Evolutionary conservation across 2,797 vertebrate genomes (phyloP), one percentile per base, ranked within the genome.

Genomic region (Vireo griseus): DNA sequence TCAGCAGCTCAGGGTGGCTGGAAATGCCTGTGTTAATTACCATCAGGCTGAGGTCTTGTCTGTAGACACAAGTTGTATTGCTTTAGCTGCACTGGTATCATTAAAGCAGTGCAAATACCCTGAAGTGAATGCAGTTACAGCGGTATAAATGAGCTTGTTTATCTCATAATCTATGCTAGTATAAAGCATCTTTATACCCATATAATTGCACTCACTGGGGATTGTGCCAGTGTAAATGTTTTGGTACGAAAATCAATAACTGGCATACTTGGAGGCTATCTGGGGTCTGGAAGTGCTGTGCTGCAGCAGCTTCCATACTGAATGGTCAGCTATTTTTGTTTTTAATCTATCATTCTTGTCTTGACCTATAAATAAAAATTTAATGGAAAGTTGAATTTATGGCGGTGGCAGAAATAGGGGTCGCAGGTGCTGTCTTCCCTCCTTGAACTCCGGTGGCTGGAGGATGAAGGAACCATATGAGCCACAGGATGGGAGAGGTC

Each of bases 151-250:
- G 58, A 75, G 82, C 47, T 50, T 90, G 50, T 94, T 96, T 86
- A 80, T 77, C 84, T 89, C 72, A 45, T 92, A 83, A 95, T 91
- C 76, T 90, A 16, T 78, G 83, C 90, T 54, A 18, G 74, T 52
- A 86, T 92, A 92, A 95, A 92, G 90, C 92, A 95, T 88, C 89
- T 95, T 95, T 91, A 86, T 94, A 39, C 58, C 62, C 66, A 31
- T 74, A 33, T 40, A 94, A 94, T 72, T 86, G 51, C 69, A 24
- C 35, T 78, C 48, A 7, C 67, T 81, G 33, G 37, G 47, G 71
- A 51, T 78, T 94, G 73, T 95, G 91, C 95, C 91, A 86, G 58
- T 50, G 55, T 90, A 96, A 94, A 95, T 84, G 73, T 90, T 96
- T 92, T 88, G 92, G 92, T 95, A 88, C 63, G 16, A 45, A 93